Percentiles rank a stretch among this genome's conserved stretches.
Evolutionary conservation across 2,797 vertebrate species (phyloP).

Genomic region (Acrocephalus scirpaceus): DNA sequence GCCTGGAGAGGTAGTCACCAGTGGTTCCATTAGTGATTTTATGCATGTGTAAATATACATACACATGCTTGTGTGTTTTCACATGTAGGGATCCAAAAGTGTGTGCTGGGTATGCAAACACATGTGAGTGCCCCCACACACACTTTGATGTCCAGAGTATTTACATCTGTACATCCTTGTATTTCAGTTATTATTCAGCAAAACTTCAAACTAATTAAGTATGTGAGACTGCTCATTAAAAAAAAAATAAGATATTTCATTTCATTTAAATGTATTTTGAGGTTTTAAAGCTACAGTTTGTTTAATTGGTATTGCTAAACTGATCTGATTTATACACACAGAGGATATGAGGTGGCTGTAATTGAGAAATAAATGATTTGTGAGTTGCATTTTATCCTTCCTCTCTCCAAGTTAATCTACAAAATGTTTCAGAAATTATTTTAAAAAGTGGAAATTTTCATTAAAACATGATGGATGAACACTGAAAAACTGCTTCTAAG

Average conservation of each 20-base stretch:
- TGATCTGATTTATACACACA: neutral
- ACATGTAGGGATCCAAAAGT: neutral
- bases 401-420: neutral
- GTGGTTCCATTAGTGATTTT: conserved; percentile 44
- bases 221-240: neutral
- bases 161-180: neutral
- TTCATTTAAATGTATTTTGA: conserved; percentile 14
- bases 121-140: neutral
- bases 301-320: neutral
- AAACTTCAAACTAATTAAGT: neutral
- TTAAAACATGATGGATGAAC: neutral
- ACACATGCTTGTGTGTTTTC: neutral
- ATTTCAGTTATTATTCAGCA: neutral
- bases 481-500: neutral
- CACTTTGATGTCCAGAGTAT: neutral
- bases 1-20: conserved; percentile 60
- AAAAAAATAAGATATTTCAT: neutral
- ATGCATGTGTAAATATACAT: neutral
- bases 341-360: neutral
- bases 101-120: neutral
- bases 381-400: neutral
- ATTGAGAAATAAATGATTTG: neutral
- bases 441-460: neutral
- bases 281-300: neutral
- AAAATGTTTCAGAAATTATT: neutral